phyloP scores from a whole-genome alignment of 2,888 invertebrate genomes.

The Apoda limacodes region DNA sequence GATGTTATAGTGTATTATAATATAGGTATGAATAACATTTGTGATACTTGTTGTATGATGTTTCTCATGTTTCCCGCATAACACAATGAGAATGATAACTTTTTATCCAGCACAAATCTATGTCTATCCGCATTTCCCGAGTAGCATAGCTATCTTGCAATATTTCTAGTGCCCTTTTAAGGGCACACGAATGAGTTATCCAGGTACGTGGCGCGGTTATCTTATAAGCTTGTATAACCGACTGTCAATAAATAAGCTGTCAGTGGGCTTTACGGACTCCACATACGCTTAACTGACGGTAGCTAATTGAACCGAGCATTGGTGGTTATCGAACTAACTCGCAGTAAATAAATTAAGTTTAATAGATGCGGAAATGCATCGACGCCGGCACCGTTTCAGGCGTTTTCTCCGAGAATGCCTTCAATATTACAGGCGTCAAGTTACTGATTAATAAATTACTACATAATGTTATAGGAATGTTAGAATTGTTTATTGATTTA shows the following conservation, averaged over 20 bases:
- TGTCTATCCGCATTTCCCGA: conserved; percentile 41
- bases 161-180: conserved; percentile 35
- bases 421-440: no score
- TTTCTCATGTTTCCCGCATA: no score
- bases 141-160: conserved; percentile 27
- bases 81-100: no score
- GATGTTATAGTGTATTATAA: no score
- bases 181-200: conserved; percentile 46
- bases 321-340: conserved; percentile 19
- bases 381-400: conserved; percentile 22
- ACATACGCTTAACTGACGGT: conserved; percentile 20
- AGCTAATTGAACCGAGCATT: conserved; percentile 26
- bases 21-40: no score
- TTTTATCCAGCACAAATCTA: no score
- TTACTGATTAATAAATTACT: no score
- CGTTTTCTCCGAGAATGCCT: conserved; percentile 15
- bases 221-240: conserved; percentile 21
- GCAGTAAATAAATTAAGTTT: conserved; percentile 26
- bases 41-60: no score
- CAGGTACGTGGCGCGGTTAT: conserved; percentile 22
- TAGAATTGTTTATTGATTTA: no score
- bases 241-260: conserved; percentile 27
- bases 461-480: no score
- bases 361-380: conserved; percentile 25
- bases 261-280: conserved; percentile 16